These are phyloP conservation scores for Aurelia sp. DNA, from an alignment of 30 jellyfish, hydroid and myxozoan species.

Conservation along the genomic window DNA sequence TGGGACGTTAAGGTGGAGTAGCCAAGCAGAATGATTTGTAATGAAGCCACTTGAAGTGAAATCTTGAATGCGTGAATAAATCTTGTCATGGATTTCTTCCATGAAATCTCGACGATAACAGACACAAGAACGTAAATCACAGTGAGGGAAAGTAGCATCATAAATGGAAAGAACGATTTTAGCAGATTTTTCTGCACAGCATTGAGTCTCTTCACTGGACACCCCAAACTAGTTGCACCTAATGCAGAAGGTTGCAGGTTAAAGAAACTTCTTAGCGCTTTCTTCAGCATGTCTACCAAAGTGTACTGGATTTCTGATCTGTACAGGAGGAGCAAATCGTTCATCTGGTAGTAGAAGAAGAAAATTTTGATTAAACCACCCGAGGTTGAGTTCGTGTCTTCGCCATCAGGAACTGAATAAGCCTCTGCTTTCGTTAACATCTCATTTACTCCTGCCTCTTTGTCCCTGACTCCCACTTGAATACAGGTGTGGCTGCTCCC, in stretches of 20 bases:
- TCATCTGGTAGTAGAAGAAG: constrained; percentile 28
- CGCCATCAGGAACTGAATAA: background rate
- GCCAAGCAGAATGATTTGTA: constrained; percentile 19
- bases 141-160: background rate
- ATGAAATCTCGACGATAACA: background rate
- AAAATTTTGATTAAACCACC: constrained; percentile 21
- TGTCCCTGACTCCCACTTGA: background rate
- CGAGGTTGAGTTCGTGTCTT: constrained; percentile 1
- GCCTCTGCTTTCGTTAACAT: background rate
- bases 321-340: constrained; percentile 3
- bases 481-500: no score
- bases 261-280: background rate
- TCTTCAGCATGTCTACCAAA: background rate
- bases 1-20: constrained; percentile 24
- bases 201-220: background rate
- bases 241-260: background rate
- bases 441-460: background rate
- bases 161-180: constrained; percentile 9
- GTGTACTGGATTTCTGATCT: background rate
- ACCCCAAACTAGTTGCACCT: background rate
- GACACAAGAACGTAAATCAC: background rate
- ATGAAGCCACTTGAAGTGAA: background rate
- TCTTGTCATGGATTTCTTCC: background rate
- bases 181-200: constrained; percentile 1
- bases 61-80: background rate